A percentile compares a stretch with the other conserved stretches of the same genome.
Evolutionary conservation across 2,888 invertebrate genomes (phyloP).

Genomic region (Helicoverpa assulta): DNA sequence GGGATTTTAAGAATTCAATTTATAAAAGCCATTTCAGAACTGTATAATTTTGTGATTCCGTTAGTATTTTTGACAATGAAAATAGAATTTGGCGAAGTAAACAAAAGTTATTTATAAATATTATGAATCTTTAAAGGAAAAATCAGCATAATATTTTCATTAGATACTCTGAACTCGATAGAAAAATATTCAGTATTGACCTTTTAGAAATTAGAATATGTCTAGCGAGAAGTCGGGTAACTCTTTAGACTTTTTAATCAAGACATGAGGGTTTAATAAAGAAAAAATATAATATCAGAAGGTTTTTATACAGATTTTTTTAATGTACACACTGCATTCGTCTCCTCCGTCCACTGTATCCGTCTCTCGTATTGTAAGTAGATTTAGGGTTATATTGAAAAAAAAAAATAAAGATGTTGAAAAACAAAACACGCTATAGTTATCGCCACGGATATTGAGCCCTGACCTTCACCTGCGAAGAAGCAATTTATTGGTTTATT

Average conservation of each 20-base stretch:
- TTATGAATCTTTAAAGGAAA: neutral
- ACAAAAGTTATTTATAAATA: neutral
- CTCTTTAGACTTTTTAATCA: neutral
- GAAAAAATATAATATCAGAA: too few species aligned
- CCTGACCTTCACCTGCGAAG: too few species aligned
- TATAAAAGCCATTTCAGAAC: neutral
- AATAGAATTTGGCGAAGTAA: neutral
- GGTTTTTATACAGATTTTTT: too few species aligned
- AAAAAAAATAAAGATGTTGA: too few species aligned
- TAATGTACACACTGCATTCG: too few species aligned
- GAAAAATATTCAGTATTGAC: neutral
- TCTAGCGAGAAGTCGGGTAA: neutral
- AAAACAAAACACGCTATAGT: too few species aligned
- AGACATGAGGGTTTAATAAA: neutral
- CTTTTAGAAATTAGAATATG: neutral
- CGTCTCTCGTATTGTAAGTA: too few species aligned
- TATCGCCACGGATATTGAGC: too few species aligned
- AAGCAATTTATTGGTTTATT: too few species aligned
- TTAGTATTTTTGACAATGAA: conserved; percentile 1
- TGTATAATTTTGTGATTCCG: conserved; percentile 1
- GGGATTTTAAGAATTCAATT: neutral
- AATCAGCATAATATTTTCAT: neutral
- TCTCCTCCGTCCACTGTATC: too few species aligned
- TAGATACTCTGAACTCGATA: neutral
- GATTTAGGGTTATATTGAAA: too few species aligned